Evolutionary conservation across 23 tunicate species (phyloP).

Genomic region (Ascidia mentula): DNA sequence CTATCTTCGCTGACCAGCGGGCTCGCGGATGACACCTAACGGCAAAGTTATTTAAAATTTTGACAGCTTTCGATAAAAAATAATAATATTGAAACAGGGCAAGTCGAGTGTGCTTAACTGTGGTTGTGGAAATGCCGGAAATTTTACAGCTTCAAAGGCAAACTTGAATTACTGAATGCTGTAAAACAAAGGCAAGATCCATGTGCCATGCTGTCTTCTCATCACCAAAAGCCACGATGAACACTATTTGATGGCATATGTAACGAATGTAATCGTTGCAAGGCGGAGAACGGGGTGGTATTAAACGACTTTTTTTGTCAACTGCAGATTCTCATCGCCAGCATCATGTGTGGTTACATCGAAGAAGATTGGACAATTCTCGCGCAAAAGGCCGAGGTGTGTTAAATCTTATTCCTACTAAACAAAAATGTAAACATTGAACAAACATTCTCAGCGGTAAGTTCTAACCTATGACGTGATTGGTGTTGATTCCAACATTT

Average conservation of each 20-base stretch:
- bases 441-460: no score
- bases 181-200: slow-evolving; percentile 82
- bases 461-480: no score
- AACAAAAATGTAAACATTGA: no score
- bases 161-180: slow-evolving; percentile 63
- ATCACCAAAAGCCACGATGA: no score
- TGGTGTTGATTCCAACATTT: no score
- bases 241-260: no score
- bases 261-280: no score
- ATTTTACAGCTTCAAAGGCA: slow-evolving; percentile 61
- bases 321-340: slow-evolving; percentile 83
- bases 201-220: not conserved
- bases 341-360: slow-evolving; percentile 88
- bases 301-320: no score
- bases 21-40: slow-evolving; percentile 18
- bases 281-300: no score
- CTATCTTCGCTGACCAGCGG: slow-evolving; percentile 27
- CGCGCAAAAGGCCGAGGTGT: slow-evolving; percentile 62
- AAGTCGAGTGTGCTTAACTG: not conserved
- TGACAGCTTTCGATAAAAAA: not conserved
- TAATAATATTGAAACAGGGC: no score
- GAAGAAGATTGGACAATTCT: slow-evolving; percentile 92
- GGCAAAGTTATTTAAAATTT: not conserved
- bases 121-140: slow-evolving; percentile 47
- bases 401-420: no score